These are phyloP conservation scores for Phocoena phocoena DNA, from an alignment of 2,113 vertebrate species.

Conservation along the genomic window DNA sequence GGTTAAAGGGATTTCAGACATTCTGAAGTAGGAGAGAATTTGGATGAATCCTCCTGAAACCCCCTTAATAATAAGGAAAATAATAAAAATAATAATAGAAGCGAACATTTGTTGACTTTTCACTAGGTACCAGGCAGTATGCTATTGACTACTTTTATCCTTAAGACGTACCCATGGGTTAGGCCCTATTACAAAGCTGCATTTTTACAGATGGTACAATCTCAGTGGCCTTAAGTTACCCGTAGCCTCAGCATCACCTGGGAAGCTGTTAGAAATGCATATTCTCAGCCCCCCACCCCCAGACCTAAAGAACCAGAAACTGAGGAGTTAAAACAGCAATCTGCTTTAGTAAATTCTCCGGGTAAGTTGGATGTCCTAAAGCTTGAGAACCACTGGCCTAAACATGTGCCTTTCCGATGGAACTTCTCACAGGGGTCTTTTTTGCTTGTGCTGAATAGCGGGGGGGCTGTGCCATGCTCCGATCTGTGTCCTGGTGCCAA, in stretches of 20 bases:
- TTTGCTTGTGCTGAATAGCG: background rate
- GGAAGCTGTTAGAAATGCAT: background rate
- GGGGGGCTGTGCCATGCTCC: background rate
- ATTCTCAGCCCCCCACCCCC: background rate
- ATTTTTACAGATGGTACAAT: background rate
- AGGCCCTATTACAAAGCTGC: background rate
- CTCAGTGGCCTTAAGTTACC: background rate
- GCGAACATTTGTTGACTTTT: background rate
- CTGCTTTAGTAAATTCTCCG: background rate
- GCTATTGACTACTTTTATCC: background rate
- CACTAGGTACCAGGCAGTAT: background rate
- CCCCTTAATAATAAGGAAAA: conserved; percentile 26
- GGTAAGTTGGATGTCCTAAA: background rate
- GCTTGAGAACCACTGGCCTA: background rate
- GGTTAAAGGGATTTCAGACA: conserved; percentile 26
- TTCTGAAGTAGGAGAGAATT: background rate
- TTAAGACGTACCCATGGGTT: background rate
- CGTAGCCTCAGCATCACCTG: background rate
- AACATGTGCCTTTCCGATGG: background rate
- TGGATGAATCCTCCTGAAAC: background rate
- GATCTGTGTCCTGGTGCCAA: background rate
- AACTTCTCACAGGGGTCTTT: background rate
- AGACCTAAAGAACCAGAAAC: background rate
- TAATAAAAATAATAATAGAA: background rate
- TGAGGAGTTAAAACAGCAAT: background rate